phyloP scores from a whole-genome alignment of 2,113 vertebrate genomes.

The Sapajus apella region DNA sequence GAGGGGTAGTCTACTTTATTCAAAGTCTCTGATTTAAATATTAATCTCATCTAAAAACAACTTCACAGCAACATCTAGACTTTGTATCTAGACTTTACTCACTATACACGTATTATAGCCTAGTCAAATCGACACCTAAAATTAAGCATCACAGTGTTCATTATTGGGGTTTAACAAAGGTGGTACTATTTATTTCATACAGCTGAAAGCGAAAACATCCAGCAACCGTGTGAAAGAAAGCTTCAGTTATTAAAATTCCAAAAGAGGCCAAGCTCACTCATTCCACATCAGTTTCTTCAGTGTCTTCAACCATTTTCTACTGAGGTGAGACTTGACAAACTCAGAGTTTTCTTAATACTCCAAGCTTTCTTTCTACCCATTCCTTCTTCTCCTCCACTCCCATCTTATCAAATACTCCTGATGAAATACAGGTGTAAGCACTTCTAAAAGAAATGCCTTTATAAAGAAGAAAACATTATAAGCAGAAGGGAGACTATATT shows the following conservation, averaged over 20 bases:
- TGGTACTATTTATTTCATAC: background rate
- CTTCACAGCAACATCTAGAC: background rate
- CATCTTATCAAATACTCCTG: background rate
- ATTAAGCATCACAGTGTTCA: background rate
- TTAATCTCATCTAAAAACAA: background rate
- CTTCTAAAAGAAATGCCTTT: background rate
- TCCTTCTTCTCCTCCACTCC: background rate
- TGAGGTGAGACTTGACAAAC: background rate
- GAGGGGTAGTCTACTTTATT: background rate
- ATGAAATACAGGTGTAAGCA: background rate
- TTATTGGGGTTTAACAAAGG: background rate
- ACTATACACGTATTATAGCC: background rate
- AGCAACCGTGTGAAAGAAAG: background rate
- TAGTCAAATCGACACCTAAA: background rate
- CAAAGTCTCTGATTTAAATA: conserved; percentile 8
- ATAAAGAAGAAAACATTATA: background rate
- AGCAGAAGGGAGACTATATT: background rate
- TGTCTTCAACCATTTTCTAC: background rate
- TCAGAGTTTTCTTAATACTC: background rate
- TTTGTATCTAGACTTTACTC: background rate
- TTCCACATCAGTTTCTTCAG: background rate
- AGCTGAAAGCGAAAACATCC: background rate
- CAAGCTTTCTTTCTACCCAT: background rate
- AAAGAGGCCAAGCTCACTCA: background rate
- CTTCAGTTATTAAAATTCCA: background rate